Evolutionary conservation across 2,113 vertebrate species (phyloP).

Genomic region (Garra rufa): DNA sequence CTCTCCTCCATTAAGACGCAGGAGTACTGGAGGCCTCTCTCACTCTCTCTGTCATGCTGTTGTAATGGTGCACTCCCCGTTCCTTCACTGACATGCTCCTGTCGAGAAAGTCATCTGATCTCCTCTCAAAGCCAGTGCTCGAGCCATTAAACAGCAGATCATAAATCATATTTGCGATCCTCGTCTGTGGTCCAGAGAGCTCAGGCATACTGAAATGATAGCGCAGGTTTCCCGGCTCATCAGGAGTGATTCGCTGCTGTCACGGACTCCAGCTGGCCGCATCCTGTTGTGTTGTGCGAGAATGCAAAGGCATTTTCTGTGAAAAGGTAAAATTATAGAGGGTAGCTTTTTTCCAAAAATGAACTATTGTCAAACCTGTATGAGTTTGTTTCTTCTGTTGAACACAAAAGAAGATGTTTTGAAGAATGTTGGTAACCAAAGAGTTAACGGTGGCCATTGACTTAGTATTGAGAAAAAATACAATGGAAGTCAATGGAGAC

Average conservation of each 20-base stretch:
- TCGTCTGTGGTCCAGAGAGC: constrained; percentile 70
- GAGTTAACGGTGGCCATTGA: no score
- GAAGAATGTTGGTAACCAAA: no score
- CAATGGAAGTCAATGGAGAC: no score
- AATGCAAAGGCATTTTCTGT: constrained; percentile 1
- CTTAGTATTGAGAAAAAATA: no score
- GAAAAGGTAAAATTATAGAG: no score
- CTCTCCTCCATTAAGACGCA: constrained; percentile 80
- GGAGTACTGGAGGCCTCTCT: constrained; percentile 70
- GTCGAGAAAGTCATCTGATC: constrained; percentile 82
- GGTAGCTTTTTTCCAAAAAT: neutral
- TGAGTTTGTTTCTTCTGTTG: neutral
- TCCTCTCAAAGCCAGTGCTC: constrained; percentile 70
- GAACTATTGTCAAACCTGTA: neutral
- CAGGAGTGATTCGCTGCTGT: constrained; percentile 31
- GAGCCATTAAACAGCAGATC: constrained; percentile 80
- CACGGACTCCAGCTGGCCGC: constrained; percentile 28
- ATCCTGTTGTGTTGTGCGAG: neutral
- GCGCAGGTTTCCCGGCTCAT: constrained; percentile 64
- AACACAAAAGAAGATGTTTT: neutral
- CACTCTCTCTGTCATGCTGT: constrained; percentile 79
- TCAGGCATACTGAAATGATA: constrained; percentile 76
- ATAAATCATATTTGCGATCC: constrained; percentile 80
- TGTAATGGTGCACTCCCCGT: constrained; percentile 72
- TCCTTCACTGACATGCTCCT: constrained; percentile 72